Evolutionary conservation across 2,113 vertebrate species (phyloP), one percentile per base, ranked within the genome.

Genomic region (Pollachius pollachius): DNA sequence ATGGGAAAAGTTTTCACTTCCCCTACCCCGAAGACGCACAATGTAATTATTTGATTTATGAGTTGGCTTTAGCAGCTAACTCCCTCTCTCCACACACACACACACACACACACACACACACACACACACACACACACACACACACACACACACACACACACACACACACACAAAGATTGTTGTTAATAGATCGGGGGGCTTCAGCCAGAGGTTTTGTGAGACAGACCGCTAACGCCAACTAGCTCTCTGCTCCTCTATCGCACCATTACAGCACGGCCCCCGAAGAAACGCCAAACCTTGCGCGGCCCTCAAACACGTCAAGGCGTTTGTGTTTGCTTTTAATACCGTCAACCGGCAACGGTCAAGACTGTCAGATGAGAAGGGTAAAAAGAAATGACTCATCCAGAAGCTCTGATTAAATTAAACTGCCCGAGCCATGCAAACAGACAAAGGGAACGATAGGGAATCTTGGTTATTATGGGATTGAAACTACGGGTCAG

Each of bases 31-130:
- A 70, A 85, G 84, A 74, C 71, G 61, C 52, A 41, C 60, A 79
- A 21, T 69, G 72, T 84, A 84, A 86, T 88, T 83, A 85, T 86
- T 87, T 75, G 82, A 91, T 85, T 89, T 82, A 87, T 84, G 84
- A 83, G 74, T 72, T 17, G 59, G 67, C 72, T 80, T 69, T 12
- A 80, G 78, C 84, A 78, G 7, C 70, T 70, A 67, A n/a, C 69
- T 62, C 57, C 66, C 64, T 62, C 21, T 48, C 16, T 15, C 73
- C 75, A 65, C 27, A 37, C 54, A 37, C 37, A 41, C 37, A 41
- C 37, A 41, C 37, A 41, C 37, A 41, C 37, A 41, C 37, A 41
- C 37, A 41, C 37, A 41, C 37, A 41, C 37, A 41, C 37, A 41
- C 37, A 41, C 37, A 41, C 37, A 41, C 37, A 41, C 37, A 41